phyloP scores from a whole-genome alignment of 2,797 vertebrate genomes.

The Acanthurus leucopareius region DNA sequence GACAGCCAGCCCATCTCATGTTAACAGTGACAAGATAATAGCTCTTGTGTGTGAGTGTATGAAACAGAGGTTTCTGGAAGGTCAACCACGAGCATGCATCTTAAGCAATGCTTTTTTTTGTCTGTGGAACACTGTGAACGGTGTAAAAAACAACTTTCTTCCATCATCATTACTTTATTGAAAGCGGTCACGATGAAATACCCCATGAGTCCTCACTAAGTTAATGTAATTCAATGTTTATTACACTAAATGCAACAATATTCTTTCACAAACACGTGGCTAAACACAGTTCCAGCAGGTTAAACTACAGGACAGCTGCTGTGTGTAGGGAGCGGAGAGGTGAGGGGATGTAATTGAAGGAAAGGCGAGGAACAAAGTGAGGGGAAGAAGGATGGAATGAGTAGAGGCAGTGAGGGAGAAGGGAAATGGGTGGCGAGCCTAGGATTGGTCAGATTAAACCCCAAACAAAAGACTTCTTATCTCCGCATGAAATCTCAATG shows the following conservation, averaged over 20 bases:
- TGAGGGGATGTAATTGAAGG: conserved; percentile 30
- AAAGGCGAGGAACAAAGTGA: conserved; percentile 41
- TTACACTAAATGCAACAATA: neutral
- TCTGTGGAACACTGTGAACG: neutral
- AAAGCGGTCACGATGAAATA: neutral
- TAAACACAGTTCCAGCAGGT: neutral
- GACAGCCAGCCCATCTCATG: conserved; percentile 70
- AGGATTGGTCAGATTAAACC: conserved; percentile 70
- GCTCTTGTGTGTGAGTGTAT: conserved; percentile 50
- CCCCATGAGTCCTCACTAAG: neutral
- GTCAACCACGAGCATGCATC: conserved; percentile 24
- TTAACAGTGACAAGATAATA: conserved; percentile 79
- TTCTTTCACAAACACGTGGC: neutral
- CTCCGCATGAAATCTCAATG: conserved; percentile 72
- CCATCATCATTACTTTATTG: neutral
- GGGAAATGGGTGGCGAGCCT: conserved; percentile 53
- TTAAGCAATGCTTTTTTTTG: neutral
- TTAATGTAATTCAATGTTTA: too few species aligned
- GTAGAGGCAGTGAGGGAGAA: conserved; percentile 54
- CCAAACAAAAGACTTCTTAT: conserved; percentile 76
- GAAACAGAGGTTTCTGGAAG: conserved; percentile 38
- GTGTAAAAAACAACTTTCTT: neutral
- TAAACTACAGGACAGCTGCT: neutral
- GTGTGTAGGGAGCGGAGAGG: conserved; percentile 2
- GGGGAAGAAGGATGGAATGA: conserved; percentile 51